phyloP scores from a whole-genome alignment of 2,113 vertebrate genomes.

The Agelaius phoeniceus region DNA sequence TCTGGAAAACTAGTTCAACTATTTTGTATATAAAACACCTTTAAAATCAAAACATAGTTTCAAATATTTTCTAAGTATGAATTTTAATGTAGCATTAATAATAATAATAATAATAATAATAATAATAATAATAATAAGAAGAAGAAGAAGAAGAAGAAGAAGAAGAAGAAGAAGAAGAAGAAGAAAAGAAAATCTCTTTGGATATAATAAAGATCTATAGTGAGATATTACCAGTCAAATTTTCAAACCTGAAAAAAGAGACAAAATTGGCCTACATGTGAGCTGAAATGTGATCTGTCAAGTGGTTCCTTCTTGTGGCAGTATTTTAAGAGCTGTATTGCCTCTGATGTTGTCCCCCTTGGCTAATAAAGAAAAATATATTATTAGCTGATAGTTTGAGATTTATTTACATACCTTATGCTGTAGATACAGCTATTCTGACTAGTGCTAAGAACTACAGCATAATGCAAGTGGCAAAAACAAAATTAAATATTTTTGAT shows the following conservation, averaged over 20 bases:
- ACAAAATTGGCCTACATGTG: background rate
- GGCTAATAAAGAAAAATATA: slow-evolving; percentile 73
- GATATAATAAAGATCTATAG: background rate
- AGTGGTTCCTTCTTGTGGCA: slow-evolving; percentile 61
- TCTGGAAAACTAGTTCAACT: background rate
- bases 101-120: background rate
- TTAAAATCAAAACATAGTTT: background rate
- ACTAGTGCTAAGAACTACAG: background rate
- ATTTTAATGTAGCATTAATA: background rate
- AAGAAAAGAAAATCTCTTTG: background rate
- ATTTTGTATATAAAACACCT: background rate
- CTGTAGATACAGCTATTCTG: background rate
- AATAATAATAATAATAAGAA: background rate
- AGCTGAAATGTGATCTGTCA: slow-evolving; percentile 55
- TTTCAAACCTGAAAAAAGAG: slow-evolving; percentile 4
- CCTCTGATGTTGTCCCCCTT: slow-evolving; percentile 73
- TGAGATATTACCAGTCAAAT: background rate
- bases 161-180: no score
- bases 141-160: no score
- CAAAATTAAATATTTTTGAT: background rate
- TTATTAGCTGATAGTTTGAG: slow-evolving; percentile 18
- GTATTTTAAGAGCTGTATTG: slow-evolving; percentile 73
- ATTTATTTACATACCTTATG: slow-evolving; percentile 28
- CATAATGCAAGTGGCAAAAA: background rate
- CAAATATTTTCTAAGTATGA: background rate